A percentile compares a stretch with the other conserved stretches of the same genome.
phyloP scores from a whole-genome alignment of 2,113 vertebrate species.

The Seriola dumerili region DNA sequence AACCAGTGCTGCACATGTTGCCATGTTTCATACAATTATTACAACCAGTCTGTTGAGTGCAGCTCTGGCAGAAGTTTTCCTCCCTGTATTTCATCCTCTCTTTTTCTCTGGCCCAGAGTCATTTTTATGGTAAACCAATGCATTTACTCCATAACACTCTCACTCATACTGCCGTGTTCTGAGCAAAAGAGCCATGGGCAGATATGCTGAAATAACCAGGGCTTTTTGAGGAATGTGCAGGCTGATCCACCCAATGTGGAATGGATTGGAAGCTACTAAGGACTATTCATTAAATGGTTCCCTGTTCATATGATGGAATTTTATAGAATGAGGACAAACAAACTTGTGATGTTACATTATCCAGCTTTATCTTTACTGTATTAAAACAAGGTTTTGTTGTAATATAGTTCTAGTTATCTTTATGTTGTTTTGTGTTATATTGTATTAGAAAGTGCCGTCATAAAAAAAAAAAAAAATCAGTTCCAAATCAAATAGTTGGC shows the following conservation, averaged over 20 bases:
- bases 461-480: too few species aligned
- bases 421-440: too few species aligned
- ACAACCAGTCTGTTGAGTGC: not conserved
- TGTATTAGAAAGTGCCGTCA: too few species aligned
- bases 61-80: not conserved
- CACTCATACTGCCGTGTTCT: not conserved
- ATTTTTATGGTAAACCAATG: not conserved
- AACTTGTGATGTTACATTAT: too few species aligned
- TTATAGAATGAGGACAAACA: not conserved
- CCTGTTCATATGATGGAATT: not conserved
- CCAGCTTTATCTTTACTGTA: too few species aligned
- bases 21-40: not conserved
- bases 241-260: not conserved
- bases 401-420: too few species aligned
- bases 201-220: slow-evolving; percentile 23
- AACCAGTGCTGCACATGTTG: not conserved
- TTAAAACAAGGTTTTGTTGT: too few species aligned
- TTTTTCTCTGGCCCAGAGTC: not conserved
- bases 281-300: not conserved
- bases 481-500: too few species aligned
- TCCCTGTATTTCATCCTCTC: not conserved
- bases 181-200: slow-evolving; percentile 10
- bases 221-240: slow-evolving; percentile 11
- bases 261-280: not conserved
- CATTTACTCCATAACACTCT: slow-evolving; percentile 1